Percentiles rank a stretch among this genome's conserved stretches.
Evolutionary conservation across 2,113 vertebrate genomes (phyloP).

Genomic region (Nerophis ophidion): DNA sequence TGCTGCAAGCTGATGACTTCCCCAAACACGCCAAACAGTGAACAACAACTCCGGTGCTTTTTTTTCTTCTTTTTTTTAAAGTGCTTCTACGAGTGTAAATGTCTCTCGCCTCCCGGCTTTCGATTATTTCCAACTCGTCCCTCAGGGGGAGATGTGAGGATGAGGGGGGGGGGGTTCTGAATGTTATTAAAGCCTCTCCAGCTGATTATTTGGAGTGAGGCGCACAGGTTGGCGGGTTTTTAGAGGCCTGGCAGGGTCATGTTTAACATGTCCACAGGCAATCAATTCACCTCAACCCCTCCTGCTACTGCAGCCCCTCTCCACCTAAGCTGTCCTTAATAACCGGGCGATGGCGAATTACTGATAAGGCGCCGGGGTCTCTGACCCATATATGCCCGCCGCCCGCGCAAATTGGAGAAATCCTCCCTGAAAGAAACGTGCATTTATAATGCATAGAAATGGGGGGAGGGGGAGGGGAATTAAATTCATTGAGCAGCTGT

Average conservation of each 20-base stretch:
- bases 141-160: slow-evolving; percentile 44
- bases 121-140: slow-evolving; percentile 76
- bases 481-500: slow-evolving; percentile 40
- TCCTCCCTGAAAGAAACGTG: slow-evolving; percentile 65
- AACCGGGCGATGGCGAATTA: slow-evolving; percentile 79
- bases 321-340: slow-evolving; percentile 80
- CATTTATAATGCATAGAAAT: slow-evolving; percentile 69
- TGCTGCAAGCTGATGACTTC: slow-evolving; percentile 70
- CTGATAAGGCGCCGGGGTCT: slow-evolving; percentile 76
- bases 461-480: slow-evolving; percentile 42
- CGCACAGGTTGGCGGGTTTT: slow-evolving; percentile 71
- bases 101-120: slow-evolving; percentile 70
- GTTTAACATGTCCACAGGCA: slow-evolving; percentile 84
- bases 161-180: slow-evolving; percentile 59
- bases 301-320: slow-evolving; percentile 72
- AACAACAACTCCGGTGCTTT: slow-evolving; percentile 52
- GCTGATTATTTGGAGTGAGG: slow-evolving; percentile 75
- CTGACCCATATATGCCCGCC: slow-evolving; percentile 73
- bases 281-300: slow-evolving; percentile 82
- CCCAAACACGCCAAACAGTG: slow-evolving; percentile 51
- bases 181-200: slow-evolving; percentile 79
- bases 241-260: slow-evolving; percentile 75
- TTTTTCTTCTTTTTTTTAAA: slow-evolving; percentile 16
- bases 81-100: slow-evolving; percentile 66
- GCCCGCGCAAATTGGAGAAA: slow-evolving; percentile 67